These are phyloP conservation scores for Pelusios castaneus DNA, from an alignment of 2,113 vertebrate species.

Conservation along the genomic window DNA sequence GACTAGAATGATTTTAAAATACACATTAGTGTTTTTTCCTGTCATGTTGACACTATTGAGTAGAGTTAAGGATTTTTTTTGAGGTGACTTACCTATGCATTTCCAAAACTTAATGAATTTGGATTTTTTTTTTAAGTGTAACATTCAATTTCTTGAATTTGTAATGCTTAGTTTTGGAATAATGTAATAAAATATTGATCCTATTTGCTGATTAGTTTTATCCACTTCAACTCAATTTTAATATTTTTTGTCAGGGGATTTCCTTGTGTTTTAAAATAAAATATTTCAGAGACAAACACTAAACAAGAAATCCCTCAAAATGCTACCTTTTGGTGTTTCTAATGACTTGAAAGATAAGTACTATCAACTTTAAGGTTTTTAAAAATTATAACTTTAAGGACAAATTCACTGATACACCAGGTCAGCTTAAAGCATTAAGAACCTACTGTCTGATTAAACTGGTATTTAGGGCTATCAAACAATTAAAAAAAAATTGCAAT, in stretches of 20 bases:
- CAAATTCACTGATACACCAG: background rate
- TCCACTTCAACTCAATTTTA: background rate
- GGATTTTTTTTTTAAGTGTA: background rate
- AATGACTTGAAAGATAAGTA: background rate
- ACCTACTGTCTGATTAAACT: background rate
- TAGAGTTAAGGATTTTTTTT: background rate
- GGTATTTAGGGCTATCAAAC: too few relatives aligned
- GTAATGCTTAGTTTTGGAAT: background rate
- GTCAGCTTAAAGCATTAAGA: background rate
- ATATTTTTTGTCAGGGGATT: background rate
- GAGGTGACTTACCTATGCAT: background rate
- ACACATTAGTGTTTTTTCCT: background rate
- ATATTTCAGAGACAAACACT: background rate
- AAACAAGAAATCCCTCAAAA: background rate
- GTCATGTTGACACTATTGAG: background rate
- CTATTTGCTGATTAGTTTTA: background rate
- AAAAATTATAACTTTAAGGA: background rate
- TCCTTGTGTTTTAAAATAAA: background rate
- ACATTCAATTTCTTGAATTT: background rate
- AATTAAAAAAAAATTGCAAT: too few relatives aligned
- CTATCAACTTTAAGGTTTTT: background rate
- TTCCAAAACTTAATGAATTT: background rate
- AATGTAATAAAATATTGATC: background rate
- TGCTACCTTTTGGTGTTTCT: background rate
- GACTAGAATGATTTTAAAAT: background rate